These are phyloP conservation scores for Nannobrachium achirus DNA, from an alignment of 2,113 vertebrate genomes.

Conservation along the genomic window DNA sequence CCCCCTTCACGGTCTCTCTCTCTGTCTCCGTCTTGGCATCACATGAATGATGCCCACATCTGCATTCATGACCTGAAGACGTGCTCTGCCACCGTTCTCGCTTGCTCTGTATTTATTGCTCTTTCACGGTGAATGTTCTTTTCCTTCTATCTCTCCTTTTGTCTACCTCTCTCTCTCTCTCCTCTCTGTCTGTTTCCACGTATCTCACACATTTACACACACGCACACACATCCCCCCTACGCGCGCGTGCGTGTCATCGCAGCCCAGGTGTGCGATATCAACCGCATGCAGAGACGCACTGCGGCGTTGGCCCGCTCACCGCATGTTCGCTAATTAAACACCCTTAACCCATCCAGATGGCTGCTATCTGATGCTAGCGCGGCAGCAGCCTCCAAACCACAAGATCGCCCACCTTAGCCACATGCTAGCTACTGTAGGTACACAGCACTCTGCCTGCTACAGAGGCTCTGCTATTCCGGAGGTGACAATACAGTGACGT, in stretches of 20 bases:
- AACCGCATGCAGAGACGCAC: not conserved
- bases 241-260: no score
- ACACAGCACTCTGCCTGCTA: no score
- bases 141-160: not conserved
- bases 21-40: conserved; percentile 4
- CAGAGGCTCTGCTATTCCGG: no score
- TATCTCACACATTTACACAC: not conserved
- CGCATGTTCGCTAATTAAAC: conserved; percentile 13
- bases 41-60: no score
- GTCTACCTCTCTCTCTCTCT: no score
- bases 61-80: no score
- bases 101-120: no score
- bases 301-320: not conserved
- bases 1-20: not conserved
- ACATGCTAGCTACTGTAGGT: no score
- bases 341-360: conserved; percentile 28
- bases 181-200: not conserved
- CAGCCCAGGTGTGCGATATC: not conserved
- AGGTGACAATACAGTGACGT: no score
- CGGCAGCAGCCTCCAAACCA: not conserved
- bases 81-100: no score
- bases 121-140: no score
- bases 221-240: not conserved
- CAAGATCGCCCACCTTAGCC: no score
- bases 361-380: not conserved